These are phyloP conservation scores for Pasiphila rectangulata DNA, from an alignment of 2,888 invertebrate genomes.

Conservation along the genomic window DNA sequence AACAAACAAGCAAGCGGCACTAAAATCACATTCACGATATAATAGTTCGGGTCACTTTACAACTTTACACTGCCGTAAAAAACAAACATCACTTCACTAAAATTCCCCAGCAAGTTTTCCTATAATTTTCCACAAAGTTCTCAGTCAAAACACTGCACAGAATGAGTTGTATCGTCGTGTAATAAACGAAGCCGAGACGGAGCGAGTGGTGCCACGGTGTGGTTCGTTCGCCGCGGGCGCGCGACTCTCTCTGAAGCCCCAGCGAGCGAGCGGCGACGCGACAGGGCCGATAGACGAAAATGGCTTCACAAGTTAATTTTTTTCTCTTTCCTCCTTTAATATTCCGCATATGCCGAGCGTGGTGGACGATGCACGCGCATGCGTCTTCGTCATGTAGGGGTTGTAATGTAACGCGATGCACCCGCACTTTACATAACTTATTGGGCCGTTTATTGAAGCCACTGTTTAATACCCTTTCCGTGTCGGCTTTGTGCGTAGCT, in stretches of 20 bases:
- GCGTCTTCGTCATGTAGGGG: conserved; percentile 69
- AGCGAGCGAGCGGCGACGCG: conserved; percentile 69
- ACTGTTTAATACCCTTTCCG: conserved; percentile 76
- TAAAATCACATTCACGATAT: conserved; percentile 51
- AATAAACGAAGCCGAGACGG: conserved; percentile 53
- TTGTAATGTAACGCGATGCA: conserved; percentile 78
- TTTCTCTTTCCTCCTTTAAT: conserved; percentile 82
- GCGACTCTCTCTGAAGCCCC: conserved; percentile 71
- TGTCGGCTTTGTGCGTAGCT: conserved; percentile 71
- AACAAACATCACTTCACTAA: conserved; percentile 62
- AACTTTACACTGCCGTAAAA: conserved; percentile 46
- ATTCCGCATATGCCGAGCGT: conserved; percentile 80
- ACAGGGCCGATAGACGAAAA: conserved; percentile 79
- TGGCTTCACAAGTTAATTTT: conserved; percentile 81
- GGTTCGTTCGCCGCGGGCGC: conserved; percentile 61
- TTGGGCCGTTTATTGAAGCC: conserved; percentile 77
- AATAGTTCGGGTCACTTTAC: conserved; percentile 48
- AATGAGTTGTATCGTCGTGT: conserved; percentile 57
- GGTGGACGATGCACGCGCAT: conserved; percentile 73
- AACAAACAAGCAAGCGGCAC: conserved; percentile 50
- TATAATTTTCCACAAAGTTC: conserved; percentile 14
- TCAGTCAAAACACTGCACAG: conserved; percentile 45
- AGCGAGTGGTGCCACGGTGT: conserved; percentile 27
- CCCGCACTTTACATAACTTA: conserved; percentile 79
- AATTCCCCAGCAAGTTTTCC: conserved; percentile 19